Evolutionary conservation across 2,888 invertebrate genomes (phyloP).

Genomic region (Zaprionus obscuricornis): DNA sequence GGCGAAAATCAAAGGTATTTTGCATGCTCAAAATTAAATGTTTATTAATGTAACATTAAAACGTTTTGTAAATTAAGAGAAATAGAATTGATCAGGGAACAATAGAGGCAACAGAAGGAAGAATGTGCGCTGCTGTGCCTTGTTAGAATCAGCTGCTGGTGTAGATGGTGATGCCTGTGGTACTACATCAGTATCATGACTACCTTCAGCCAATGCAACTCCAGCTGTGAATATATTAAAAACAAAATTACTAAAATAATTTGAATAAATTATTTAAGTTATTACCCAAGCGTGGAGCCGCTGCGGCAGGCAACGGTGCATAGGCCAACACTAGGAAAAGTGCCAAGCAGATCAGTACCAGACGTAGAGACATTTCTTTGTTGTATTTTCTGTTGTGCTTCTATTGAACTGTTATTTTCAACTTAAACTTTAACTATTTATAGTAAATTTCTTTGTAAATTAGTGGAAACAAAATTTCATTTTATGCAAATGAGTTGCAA

Average conservation of each 20-base stretch:
- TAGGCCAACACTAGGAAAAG: constrained; percentile 36
- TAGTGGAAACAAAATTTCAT: too few species aligned
- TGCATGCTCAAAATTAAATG: constrained; percentile 26
- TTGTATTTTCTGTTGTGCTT: constrained; percentile 1
- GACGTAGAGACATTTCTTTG: constrained; percentile 47
- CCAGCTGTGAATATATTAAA: background rate
- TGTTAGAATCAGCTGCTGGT: background rate
- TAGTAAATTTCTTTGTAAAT: constrained; percentile 4
- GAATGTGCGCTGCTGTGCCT: constrained; percentile 39
- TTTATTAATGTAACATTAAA: background rate
- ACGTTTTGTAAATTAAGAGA: background rate
- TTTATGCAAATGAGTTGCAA: constrained; percentile 32
- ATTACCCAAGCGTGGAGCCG: constrained; percentile 28
- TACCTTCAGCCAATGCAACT: constrained; percentile 20
- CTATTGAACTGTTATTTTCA: constrained; percentile 18
- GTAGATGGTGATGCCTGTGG: background rate
- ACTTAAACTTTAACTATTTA: constrained; percentile 26
- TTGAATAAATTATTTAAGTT: background rate
- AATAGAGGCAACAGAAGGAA: constrained; percentile 50
- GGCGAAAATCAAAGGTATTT: constrained; percentile 80
- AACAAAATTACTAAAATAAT: background rate
- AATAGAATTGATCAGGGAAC: constrained; percentile 37
- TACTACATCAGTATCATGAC: constrained; percentile 1
- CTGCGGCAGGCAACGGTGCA: constrained; percentile 21
- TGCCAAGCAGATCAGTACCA: constrained; percentile 42